A percentile compares a stretch with the other conserved stretches of the same genome.
phyloP scores from a whole-genome alignment of 1,140 invertebrate species.

The Leptinotarsa defecta region DNA sequence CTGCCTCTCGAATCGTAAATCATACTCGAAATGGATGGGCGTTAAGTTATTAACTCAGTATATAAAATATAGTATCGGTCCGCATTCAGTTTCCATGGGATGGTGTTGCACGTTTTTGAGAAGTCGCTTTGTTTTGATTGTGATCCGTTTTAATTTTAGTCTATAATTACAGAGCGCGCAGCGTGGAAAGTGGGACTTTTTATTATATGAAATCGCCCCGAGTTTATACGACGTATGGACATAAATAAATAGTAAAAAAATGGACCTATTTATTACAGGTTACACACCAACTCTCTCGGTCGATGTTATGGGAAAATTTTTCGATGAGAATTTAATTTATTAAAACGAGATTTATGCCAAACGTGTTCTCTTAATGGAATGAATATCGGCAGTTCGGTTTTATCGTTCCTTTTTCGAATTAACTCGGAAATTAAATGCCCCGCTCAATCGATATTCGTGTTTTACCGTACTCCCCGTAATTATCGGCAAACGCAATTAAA shows the following conservation, averaged over 20 bases:
- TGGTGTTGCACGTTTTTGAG: slow-evolving; percentile 35
- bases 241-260: slow-evolving; percentile 55
- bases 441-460: slow-evolving; percentile 36
- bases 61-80: slow-evolving; percentile 38
- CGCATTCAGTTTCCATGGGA: slow-evolving; percentile 27
- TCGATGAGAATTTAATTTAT: slow-evolving; percentile 56
- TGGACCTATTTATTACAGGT: slow-evolving; percentile 53
- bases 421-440: slow-evolving; percentile 41
- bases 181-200: slow-evolving; percentile 55
- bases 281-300: slow-evolving; percentile 28
- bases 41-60: slow-evolving; percentile 55
- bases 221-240: slow-evolving; percentile 47
- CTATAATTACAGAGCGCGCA: slow-evolving; percentile 55
- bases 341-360: slow-evolving; percentile 55
- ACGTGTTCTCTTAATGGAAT: slow-evolving; percentile 53
- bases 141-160: slow-evolving; percentile 51
- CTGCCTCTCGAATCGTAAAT: slow-evolving; percentile 55
- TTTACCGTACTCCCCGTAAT: slow-evolving; percentile 34
- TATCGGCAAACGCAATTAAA: slow-evolving; percentile 29
- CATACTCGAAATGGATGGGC: slow-evolving; percentile 58
- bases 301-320: slow-evolving; percentile 49
- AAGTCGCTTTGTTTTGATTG: slow-evolving; percentile 48
- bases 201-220: slow-evolving; percentile 51
- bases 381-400: slow-evolving; percentile 46
- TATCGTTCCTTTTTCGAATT: slow-evolving; percentile 39